Base-by-base conservation (phyloP, 1,140 invertebrate species). In the Manduca sexta region DNA sequence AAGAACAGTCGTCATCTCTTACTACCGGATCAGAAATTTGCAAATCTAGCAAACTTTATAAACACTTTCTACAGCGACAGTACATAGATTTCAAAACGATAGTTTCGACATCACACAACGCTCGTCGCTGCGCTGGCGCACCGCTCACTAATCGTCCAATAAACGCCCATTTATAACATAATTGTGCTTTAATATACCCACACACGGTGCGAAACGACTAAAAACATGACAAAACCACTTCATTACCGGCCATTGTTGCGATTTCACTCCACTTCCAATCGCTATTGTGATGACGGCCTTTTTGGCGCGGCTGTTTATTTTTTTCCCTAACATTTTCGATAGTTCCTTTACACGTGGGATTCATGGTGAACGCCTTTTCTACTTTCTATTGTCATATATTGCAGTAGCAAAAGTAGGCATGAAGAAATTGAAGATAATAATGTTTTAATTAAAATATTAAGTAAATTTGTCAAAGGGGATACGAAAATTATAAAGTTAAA, bases 161-260 rank as follows among this genome's bases (percentile, higher is more conserved):
- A 73, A 78, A 69, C 67, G 64, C 49, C 60, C 64, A 71, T 74
- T 72, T 70, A 74, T 60, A 69, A 65, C 64, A 61, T 77, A 77
- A 80, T 80, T 74, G 76, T 68, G 37, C 61, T 66, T 72, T 77
- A 80, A 80, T 77, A 74, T 67, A 67, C 62, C 69, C 70, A 73
- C 74, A 69, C 55, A 61, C 56, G 52, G 51, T 39, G 35, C 51
- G 56, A 54, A 64, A 66, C 54, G 57, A 38, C 60, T 54, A 64
- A 68, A 59, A 66, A 70, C 56, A 67, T 66, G 69, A 74, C 64
- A 65, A 71, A 68, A 72, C 69, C 69, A 68, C 74, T 78, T 78
- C 74, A 74, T 78, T 78, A 78, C 50, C 48, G 41, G 13, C 71
- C 50, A 78, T 78, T 74, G 74, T 77, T 63, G 62, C 55, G 58